A percentile compares a stretch with the other conserved stretches of the same genome.
Evolutionary conservation across 2,797 vertebrate genomes (phyloP).

Genomic region (Morus bassanus): DNA sequence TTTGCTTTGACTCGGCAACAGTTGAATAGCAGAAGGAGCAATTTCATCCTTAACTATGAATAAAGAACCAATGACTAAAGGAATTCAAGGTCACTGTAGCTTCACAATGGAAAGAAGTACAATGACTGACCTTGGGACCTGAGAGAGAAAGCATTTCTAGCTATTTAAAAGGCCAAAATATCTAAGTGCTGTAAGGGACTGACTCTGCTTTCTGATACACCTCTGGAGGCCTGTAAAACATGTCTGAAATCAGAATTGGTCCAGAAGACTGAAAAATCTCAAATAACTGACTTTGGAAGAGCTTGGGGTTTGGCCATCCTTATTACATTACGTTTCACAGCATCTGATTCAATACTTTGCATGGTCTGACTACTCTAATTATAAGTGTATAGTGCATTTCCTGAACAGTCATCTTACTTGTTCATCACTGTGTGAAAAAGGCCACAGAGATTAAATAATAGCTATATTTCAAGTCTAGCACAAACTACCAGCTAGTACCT

Average conservation of each 20-base stretch:
- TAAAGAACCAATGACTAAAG: background rate
- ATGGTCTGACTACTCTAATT: background rate
- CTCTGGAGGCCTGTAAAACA: background rate
- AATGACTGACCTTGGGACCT: background rate
- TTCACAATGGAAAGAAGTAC: background rate
- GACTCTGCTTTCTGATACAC: background rate
- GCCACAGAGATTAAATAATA: background rate
- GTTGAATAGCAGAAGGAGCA: background rate
- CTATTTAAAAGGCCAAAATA: background rate
- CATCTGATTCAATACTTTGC: background rate
- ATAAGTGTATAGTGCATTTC: background rate
- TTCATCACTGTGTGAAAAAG: background rate
- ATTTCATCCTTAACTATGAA: background rate
- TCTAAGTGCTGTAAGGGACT: background rate
- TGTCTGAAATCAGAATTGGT: background rate
- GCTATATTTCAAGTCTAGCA: background rate
- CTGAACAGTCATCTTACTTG: background rate
- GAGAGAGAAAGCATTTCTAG: background rate
- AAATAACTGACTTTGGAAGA: background rate
- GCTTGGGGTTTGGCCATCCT: background rate
- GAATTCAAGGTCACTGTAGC: background rate
- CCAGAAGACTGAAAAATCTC: background rate
- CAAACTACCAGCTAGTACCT: background rate
- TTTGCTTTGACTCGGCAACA: background rate
- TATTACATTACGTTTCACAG: background rate